phyloP scores from a whole-genome alignment of 1,140 invertebrate species.

The Eurytemora carolleeae region DNA sequence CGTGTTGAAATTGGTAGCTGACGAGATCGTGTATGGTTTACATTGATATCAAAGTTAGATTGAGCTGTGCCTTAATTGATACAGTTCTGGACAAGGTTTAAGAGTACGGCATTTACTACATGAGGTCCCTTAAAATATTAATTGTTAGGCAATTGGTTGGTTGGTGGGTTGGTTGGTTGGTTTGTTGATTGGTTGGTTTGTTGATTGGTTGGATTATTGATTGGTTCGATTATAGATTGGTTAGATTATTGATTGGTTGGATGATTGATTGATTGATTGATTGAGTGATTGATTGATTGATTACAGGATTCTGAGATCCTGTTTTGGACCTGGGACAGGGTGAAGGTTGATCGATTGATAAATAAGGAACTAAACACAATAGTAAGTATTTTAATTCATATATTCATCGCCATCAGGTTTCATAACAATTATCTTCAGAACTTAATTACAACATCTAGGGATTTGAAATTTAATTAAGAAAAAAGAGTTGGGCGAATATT shows the following conservation, averaged over 20 bases:
- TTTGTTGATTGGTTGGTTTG: background rate
- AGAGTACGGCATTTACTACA: too few relatives aligned
- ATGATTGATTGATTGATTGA: background rate
- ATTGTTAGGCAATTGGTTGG: background rate
- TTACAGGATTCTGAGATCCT: background rate
- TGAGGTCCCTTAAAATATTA: too few relatives aligned
- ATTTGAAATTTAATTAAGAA: background rate
- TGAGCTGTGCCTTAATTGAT: too few relatives aligned
- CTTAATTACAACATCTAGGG: background rate
- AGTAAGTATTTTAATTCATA: background rate
- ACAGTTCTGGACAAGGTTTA: too few relatives aligned
- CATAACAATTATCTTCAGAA: background rate
- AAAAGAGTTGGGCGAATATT: background rate
- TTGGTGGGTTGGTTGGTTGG: background rate
- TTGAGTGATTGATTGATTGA: background rate
- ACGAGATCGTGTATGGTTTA: too few relatives aligned
- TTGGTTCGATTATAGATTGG: background rate
- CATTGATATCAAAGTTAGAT: too few relatives aligned
- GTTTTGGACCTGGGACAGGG: background rate
- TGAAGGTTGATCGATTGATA: background rate
- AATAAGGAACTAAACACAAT: background rate
- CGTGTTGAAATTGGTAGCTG: too few relatives aligned
- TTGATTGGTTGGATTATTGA: background rate
- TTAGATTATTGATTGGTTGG: background rate
- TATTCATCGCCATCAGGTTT: background rate